Base-by-base conservation (phyloP, 2,113 vertebrate species). In the Apus apus region DNA sequence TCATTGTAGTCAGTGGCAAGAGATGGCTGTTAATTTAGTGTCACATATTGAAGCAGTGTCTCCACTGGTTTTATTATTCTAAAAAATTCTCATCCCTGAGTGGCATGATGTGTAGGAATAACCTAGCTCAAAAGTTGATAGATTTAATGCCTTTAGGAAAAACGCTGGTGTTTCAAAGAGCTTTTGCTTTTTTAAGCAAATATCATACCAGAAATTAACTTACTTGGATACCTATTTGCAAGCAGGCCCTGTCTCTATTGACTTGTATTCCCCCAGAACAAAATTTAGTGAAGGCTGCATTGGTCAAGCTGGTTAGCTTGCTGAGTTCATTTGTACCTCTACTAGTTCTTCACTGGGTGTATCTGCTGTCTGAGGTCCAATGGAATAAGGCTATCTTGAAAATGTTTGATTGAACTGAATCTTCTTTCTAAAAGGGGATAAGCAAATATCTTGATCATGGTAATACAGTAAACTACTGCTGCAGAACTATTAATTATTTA, bases 291-390 rank as follows among this genome's bases (percentile, higher is more conserved):
- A 78, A 75, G 29, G 26, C 17, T 78, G 26, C 25, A 1, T 14
- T 71, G 36, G 19, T 60, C 18, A 32, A 74, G 17, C 46, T 38
- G 34, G 12, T 40, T 85, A 22, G 5, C 30, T 66, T 71, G 40
- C 34, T 7, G 19, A 23, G 9, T 54, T 82, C 29, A 62, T 15
- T 8, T 26, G 11, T 30, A 29, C 13, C 20, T 46, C 9, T 71
- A 1, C 29, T 21, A 62, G 12, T 32, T 80, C 9, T 34, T 65
- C 36, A 50, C 9, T 38, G 36, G 34, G 8, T 0, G 0, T 19
- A 16, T 34, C 38, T 67, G 22, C 43, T 51, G 11, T 46, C 43
- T 71, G 53, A 34, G 23, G 36, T 40, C 48, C 20, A 36, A 0
- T 26, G 50, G 34, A 64, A 32, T 36, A 43, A 16, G 57, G 14